Conservation (phyloP, 1,140 invertebrate species). For the Achroia grisella region DNA sequence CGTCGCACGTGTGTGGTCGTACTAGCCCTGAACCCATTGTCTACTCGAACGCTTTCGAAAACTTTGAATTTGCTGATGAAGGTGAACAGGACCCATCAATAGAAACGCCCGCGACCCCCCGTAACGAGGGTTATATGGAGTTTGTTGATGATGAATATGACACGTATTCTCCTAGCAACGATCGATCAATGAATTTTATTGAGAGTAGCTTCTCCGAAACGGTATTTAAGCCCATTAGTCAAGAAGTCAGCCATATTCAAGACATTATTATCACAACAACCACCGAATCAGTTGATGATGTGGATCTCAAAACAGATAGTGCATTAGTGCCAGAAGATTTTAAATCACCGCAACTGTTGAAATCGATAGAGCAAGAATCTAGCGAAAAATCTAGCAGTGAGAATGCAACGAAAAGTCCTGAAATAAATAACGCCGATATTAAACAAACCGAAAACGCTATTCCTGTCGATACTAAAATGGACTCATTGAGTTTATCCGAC, state of each 20-base stretch:
- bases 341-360: constrained; percentile 17
- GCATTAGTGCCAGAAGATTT: constrained; percentile 9
- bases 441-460: constrained; percentile 1
- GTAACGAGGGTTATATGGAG: constrained; percentile 61
- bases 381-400: constrained; percentile 22
- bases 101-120: constrained; percentile 32
- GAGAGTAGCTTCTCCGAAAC: constrained; percentile 61
- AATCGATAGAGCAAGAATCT: constrained; percentile 19
- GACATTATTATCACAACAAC: not conserved
- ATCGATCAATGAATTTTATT: constrained; percentile 74
- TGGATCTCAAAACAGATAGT: not conserved
- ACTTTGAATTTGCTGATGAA: constrained; percentile 63
- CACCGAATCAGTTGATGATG: not conserved
- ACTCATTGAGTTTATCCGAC: constrained; percentile 46
- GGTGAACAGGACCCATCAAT: constrained; percentile 57
- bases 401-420: not conserved
- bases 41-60: constrained; percentile 51
- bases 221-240: constrained; percentile 31
- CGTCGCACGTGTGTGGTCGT: constrained; percentile 48
- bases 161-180: constrained; percentile 49
- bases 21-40: constrained; percentile 40
- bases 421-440: not conserved
- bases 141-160: constrained; percentile 58
- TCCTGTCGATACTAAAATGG: constrained; percentile 38
- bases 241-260: constrained; percentile 13